Conservation (phyloP, 2,888 invertebrate species). For the Watsonalla cultraria region DNA sequence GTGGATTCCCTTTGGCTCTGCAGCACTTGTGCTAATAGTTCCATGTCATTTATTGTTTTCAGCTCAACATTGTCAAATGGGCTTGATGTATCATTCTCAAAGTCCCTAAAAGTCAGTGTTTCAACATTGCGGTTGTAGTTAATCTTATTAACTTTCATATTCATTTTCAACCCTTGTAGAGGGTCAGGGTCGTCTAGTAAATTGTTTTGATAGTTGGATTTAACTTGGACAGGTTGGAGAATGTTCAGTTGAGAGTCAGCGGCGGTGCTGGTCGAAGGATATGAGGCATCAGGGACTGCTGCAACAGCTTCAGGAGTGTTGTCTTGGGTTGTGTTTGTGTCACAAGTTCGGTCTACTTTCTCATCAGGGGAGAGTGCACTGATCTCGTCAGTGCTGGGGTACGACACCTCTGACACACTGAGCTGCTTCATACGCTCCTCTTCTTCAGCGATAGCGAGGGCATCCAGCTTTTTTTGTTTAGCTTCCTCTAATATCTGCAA, state of each 20-base stretch:
- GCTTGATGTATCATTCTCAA: conserved; percentile 94
- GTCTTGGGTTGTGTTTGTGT: conserved; percentile 41
- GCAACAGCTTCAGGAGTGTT: conserved; percentile 35
- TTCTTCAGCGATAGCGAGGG: conserved; percentile 67
- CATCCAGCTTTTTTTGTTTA: conserved; percentile 75
- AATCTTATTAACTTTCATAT: conserved; percentile 48
- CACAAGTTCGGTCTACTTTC: conserved; percentile 58
- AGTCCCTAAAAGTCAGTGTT: conserved; percentile 83
- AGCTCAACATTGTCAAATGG: conserved; percentile 96
- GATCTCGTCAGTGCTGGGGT: conserved; percentile 81
- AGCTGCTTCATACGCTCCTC: conserved; percentile 77
- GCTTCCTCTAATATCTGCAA: conserved; percentile 79
- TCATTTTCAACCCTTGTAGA: conserved; percentile 54
- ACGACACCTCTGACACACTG: conserved; percentile 77
- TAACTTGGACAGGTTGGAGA: conserved; percentile 66
- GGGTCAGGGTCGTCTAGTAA: conserved; percentile 72
- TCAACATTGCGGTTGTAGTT: conserved; percentile 61
- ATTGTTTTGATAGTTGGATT: conserved; percentile 50
- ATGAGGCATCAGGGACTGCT: conserved; percentile 27
- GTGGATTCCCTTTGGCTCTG: conserved; percentile 59
- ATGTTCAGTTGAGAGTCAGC: conserved; percentile 55
- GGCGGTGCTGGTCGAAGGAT: conserved; percentile 31
- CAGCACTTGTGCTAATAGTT: conserved; percentile 90
- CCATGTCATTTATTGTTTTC: conserved; percentile 95
- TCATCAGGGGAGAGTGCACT: conserved; percentile 74